A percentile compares a stretch with the other conserved stretches of the same genome.
Conservation (phyloP, 2,888 invertebrate species). For the Dynastes tityus region DNA sequence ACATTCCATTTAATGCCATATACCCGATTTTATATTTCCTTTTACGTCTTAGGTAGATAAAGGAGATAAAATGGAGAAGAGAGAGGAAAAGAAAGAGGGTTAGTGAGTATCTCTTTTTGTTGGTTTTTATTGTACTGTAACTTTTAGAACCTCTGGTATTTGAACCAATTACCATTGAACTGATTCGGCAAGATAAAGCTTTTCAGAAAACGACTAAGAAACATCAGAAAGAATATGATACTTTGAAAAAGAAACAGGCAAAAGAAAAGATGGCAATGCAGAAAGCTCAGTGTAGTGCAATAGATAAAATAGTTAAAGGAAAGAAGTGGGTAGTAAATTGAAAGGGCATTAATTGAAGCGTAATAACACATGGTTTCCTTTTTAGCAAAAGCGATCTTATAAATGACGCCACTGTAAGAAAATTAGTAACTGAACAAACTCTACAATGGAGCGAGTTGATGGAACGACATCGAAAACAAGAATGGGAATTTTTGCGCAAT, state of each 20-base stretch:
- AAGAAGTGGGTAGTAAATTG: conserved; percentile 81
- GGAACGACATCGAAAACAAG: conserved; percentile 86
- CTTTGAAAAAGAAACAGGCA: conserved; percentile 91
- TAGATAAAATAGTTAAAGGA: conserved; percentile 95
- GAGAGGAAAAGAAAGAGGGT: conserved; percentile 84
- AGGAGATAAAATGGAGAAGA: conserved; percentile 77
- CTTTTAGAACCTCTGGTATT: conserved; percentile 81
- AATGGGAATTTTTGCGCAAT: conserved; percentile 85
- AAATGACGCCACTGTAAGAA: conserved; percentile 84
- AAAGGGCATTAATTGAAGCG: not conserved
- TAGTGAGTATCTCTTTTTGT: conserved; percentile 43
- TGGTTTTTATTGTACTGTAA: conserved; percentile 58
- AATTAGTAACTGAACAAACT: conserved; percentile 93
- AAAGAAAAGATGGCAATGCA: conserved; percentile 94
- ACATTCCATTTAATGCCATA: too few relatives aligned
- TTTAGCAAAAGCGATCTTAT: conserved; percentile 86
- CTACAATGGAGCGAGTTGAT: conserved; percentile 95
- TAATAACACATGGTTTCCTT: too few relatives aligned
- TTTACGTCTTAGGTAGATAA: conserved; percentile 61
- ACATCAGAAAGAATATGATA: conserved; percentile 95
- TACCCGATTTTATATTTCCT: not conserved
- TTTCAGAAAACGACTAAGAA: conserved; percentile 95
- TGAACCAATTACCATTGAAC: conserved; percentile 92
- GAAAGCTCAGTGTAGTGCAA: conserved; percentile 90
- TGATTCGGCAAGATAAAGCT: conserved; percentile 89